phyloP scores from a whole-genome alignment of 2,888 invertebrate genomes.

The Aphidius colemani region DNA sequence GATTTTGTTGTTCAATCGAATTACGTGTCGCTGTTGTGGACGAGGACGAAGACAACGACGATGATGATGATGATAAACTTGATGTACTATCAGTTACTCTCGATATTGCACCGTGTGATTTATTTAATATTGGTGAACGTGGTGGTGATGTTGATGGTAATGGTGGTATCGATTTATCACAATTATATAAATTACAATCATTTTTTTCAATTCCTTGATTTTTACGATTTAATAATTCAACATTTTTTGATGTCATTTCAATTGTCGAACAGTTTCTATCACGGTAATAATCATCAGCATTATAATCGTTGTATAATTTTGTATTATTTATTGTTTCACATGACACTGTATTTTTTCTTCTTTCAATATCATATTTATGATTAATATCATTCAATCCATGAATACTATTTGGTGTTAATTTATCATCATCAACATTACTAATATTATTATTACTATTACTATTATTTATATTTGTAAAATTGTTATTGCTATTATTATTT shows the following conservation, averaged over 20 bases:
- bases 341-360: neutral
- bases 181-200: neutral
- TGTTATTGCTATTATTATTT: conserved; percentile 40
- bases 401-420: conserved; percentile 52
- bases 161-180: conserved; percentile 29
- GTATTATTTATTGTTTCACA: conserved; percentile 2
- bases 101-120: neutral
- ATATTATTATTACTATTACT: conserved; percentile 40
- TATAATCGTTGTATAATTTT: neutral
- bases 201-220: conserved; percentile 36
- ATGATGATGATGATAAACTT: conserved; percentile 35
- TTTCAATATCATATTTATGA: conserved; percentile 45
- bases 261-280: conserved; percentile 51
- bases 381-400: conserved; percentile 55
- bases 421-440: conserved; percentile 39
- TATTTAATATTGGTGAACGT: neutral
- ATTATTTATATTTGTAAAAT: conserved; percentile 37
- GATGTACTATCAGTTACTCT: neutral
- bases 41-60: conserved; percentile 33
- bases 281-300: conserved; percentile 47
- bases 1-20: too few relatives aligned
- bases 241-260: conserved; percentile 58
- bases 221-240: conserved; percentile 52
- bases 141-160: conserved; percentile 42
- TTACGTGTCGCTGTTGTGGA: too few relatives aligned